Evolutionary conservation across 1,140 invertebrate species (phyloP).

Genomic region (Liolophura sinensis): DNA sequence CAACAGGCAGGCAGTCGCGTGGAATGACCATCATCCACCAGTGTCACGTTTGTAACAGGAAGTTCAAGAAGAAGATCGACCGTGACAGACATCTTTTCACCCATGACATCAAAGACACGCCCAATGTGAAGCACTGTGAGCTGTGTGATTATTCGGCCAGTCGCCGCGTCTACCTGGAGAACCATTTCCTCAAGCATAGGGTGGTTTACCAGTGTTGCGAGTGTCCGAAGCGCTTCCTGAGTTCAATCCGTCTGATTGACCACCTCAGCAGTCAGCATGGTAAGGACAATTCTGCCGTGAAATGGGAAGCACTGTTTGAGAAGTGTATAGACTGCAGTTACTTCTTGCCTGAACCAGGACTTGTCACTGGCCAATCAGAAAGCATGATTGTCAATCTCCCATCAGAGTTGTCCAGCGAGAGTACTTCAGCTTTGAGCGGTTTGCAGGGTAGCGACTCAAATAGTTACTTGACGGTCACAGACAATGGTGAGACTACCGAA

Average conservation of each 20-base stretch:
- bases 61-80: conserved; percentile 59
- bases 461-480: too few relatives aligned
- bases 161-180: conserved; percentile 51
- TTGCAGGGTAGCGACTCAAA: too few relatives aligned
- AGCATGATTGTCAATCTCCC: conserved; percentile 45
- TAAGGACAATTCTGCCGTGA: conserved; percentile 15
- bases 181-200: conserved; percentile 54
- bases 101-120: conserved; percentile 52
- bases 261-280: conserved; percentile 46
- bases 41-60: conserved; percentile 58
- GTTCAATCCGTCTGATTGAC: conserved; percentile 45
- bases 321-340: conserved; percentile 42
- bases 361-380: conserved; percentile 21
- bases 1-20: conserved; percentile 22
- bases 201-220: conserved; percentile 46
- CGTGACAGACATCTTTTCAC: conserved; percentile 57
- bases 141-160: conserved; percentile 54
- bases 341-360: conserved; percentile 53
- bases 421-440: too few relatives aligned
- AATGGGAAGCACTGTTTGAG: conserved; percentile 42
- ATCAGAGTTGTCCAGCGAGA: conserved; percentile 32
- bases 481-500: too few relatives aligned
- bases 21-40: conserved; percentile 51
- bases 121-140: conserved; percentile 45
- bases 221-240: conserved; percentile 37